These are phyloP conservation scores for Pseudochirops corinnae DNA, from an alignment of 2,797 vertebrate genomes.

Conservation along the genomic window DNA sequence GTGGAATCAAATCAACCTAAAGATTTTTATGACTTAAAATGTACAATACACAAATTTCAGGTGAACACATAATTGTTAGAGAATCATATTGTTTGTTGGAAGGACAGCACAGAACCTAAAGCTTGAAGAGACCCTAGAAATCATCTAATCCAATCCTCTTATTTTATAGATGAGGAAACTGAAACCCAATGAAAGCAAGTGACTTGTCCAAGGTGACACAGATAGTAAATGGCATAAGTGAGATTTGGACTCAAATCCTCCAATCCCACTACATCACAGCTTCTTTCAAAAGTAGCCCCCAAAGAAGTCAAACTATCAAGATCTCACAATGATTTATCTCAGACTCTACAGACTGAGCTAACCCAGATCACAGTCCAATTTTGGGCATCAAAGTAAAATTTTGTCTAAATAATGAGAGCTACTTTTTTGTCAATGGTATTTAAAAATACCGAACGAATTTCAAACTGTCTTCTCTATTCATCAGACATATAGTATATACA, in stretches of 20 bases:
- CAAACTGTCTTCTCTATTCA: neutral
- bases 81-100: neutral
- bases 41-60: neutral
- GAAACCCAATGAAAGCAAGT: neutral
- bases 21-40: neutral
- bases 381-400: neutral
- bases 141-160: neutral
- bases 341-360: neutral
- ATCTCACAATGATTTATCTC: neutral
- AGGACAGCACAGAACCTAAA: neutral
- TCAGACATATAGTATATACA: neutral
- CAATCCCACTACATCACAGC: neutral
- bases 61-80: neutral
- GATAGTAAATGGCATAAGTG: neutral
- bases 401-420: neutral
- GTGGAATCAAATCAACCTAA: neutral
- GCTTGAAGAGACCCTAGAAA: neutral
- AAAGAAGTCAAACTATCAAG: neutral
- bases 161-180: neutral
- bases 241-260: neutral
- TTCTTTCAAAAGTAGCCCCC: neutral
- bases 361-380: neutral
- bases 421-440: neutral
- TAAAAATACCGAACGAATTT: neutral
- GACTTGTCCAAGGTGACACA: neutral